phyloP scores from a whole-genome alignment of 2,797 vertebrate species.

The Acanthiza pusilla region DNA sequence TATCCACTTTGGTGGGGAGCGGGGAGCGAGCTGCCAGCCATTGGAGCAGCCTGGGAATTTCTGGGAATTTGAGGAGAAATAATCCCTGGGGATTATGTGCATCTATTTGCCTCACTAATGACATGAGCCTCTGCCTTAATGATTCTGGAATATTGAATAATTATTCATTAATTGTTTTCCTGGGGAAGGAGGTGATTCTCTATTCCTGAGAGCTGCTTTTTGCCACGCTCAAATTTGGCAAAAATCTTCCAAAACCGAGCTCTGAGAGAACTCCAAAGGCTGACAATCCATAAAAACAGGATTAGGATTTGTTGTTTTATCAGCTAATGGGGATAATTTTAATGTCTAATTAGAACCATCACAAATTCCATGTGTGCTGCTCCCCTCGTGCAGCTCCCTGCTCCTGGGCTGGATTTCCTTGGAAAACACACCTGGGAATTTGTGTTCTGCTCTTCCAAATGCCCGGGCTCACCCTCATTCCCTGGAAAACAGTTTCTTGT shows the following conservation, averaged over 20 bases:
- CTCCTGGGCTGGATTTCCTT: not conserved
- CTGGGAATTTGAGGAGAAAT: not conserved
- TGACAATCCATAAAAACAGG: not conserved
- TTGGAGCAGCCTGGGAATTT: not conserved
- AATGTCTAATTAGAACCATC: fast-evolving
- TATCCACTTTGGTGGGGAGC: not conserved
- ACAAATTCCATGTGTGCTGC: fast-evolving
- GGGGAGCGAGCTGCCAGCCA: not conserved
- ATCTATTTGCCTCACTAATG: not conserved
- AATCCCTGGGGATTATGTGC: not conserved
- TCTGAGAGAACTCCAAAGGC: not conserved
- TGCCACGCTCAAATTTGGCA: not conserved
- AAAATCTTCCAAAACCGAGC: not conserved
- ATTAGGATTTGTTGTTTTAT: not conserved
- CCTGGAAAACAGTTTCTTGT: not conserved
- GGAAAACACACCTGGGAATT: not conserved
- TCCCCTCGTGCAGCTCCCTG: not conserved
- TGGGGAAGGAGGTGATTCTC: not conserved
- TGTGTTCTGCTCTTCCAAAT: fast-evolving
- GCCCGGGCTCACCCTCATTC: fast-evolving
- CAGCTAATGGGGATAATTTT: not conserved
- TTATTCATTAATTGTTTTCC: not conserved
- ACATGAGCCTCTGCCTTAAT: not conserved
- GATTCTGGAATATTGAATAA: not conserved
- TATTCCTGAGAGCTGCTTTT: not conserved